Percentiles rank a stretch among this genome's conserved stretches.
These are phyloP conservation scores for Pseudotriccus pelzelni DNA, from an alignment of 2,797 vertebrate species.

Conservation along the genomic window DNA sequence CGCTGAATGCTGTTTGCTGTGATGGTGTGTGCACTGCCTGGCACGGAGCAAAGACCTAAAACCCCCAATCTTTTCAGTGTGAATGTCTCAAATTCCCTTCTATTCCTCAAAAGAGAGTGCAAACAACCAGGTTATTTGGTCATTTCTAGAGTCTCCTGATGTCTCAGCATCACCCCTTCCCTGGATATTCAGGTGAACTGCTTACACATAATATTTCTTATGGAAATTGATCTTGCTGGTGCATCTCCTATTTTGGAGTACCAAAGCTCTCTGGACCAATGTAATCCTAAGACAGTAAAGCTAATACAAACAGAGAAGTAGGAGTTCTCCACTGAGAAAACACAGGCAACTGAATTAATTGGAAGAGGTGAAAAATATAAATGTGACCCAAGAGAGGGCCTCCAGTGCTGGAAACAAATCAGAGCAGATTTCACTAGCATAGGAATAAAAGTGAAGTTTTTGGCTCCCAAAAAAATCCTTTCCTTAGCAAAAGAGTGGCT, in stretches of 20 bases:
- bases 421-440: neutral
- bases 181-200: neutral
- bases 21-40: neutral
- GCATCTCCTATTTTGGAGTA: neutral
- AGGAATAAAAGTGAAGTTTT: neutral
- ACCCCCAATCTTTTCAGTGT: neutral
- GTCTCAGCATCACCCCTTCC: neutral
- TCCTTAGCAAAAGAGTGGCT: neutral
- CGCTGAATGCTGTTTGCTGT: neutral
- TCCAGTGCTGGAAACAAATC: neutral
- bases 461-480: neutral
- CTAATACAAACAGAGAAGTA: conserved; percentile 29
- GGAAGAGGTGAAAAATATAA: conserved; percentile 34
- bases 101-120: neutral
- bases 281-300: conserved; percentile 40
- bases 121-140: neutral
- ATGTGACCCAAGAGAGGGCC: conserved; percentile 16
- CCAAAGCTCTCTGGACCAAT: conserved; percentile 17
- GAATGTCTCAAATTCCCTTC: neutral
- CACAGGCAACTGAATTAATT: conserved; percentile 48
- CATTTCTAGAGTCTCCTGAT: neutral
- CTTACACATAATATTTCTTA: neutral
- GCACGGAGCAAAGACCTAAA: neutral
- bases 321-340: conserved; percentile 39
- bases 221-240: conserved; percentile 15